These are phyloP conservation scores for Magallana ariakensis DNA, from an alignment of 1,140 invertebrate genomes.

Conservation along the genomic window DNA sequence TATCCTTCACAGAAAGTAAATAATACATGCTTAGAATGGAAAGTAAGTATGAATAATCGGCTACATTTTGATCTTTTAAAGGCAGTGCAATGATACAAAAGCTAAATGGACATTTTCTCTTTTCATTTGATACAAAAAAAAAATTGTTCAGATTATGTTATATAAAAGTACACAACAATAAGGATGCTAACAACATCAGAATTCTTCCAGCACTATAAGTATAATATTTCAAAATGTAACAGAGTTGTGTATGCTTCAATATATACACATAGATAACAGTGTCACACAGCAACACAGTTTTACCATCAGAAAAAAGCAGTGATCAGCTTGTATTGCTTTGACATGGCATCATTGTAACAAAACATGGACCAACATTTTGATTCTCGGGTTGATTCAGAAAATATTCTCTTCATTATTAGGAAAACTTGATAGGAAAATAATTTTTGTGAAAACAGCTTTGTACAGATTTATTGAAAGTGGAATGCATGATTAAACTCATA, in stretches of 20 bases:
- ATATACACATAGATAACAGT: slow-evolving; percentile 23
- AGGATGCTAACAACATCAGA: not conserved
- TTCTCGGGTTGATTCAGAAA: too few relatives aligned
- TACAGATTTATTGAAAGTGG: not conserved
- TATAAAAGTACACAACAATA: not conserved
- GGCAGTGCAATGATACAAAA: not conserved
- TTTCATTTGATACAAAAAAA: slow-evolving; percentile 1
- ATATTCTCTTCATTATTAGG: too few relatives aligned
- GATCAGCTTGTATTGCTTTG: not conserved
- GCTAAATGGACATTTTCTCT: not conserved
- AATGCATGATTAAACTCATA: not conserved
- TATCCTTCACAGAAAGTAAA: too few relatives aligned
- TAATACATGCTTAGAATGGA: too few relatives aligned
- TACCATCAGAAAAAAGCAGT: slow-evolving; percentile 1
- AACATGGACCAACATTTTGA: not conserved
- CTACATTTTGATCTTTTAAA: too few relatives aligned
- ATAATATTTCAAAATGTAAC: slow-evolving; percentile 35
- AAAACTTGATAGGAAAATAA: not conserved
- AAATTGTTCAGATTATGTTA: not conserved
- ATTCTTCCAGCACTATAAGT: slow-evolving; percentile 20
- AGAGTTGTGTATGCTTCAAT: not conserved
- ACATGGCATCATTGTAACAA: slow-evolving; percentile 6
- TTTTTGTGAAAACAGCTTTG: not conserved
- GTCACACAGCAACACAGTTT: not conserved
- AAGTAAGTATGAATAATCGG: too few relatives aligned